A percentile compares a stretch with the other conserved stretches of the same genome.
Evolutionary conservation across 2,888 invertebrate species (phyloP).

Genomic region (Xestia ashworthii): DNA sequence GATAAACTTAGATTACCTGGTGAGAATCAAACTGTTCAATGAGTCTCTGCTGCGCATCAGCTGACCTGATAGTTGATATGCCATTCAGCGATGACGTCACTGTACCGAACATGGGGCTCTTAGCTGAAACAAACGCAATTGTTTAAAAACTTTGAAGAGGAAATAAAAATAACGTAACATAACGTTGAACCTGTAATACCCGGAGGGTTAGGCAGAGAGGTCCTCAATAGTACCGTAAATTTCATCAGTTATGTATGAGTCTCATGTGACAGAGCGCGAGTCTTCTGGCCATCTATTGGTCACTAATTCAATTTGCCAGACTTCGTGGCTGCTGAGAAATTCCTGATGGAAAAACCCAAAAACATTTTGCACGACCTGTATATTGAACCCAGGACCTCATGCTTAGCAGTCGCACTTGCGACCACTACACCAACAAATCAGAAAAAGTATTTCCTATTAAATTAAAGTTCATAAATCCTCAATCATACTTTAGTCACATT

Average conservation of each 20-base stretch:
- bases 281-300: neutral
- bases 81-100: conserved; percentile 94
- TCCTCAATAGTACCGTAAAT: neutral
- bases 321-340: neutral
- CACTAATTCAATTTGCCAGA: neutral
- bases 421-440: neutral
- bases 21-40: conserved; percentile 91
- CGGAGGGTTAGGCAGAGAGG: neutral
- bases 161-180: neutral
- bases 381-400: neutral
- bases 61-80: conserved; percentile 94
- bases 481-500: conserved; percentile 6
- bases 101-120: conserved; percentile 95
- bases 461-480: conserved; percentile 1
- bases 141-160: neutral
- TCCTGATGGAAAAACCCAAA: neutral
- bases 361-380: neutral
- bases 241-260: neutral
- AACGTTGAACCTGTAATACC: neutral
- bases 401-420: neutral
- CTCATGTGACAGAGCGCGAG: neutral
- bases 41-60: conserved; percentile 92
- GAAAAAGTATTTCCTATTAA: neutral
- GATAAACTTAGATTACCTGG: conserved; percentile 82
- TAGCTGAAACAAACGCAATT: conserved; percentile 86